Evolutionary conservation across 2,113 vertebrate genomes (phyloP).

Genomic region (Sceloporus undulatus): DNA sequence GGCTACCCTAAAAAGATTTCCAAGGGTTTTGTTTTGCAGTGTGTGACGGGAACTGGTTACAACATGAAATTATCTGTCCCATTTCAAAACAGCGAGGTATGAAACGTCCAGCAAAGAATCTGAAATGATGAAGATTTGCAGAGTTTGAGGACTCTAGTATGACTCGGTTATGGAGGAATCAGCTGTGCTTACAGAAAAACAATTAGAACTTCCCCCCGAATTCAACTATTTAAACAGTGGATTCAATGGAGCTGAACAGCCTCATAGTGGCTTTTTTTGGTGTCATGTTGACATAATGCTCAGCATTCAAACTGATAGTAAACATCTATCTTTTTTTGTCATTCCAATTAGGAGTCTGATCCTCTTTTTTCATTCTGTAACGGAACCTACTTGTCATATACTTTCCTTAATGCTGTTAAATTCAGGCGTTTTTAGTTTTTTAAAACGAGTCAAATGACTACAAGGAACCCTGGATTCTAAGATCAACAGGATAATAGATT

Average conservation of each 20-base stretch:
- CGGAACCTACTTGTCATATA: not conserved
- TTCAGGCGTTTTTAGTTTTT: not conserved
- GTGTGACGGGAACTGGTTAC: conserved; percentile 96
- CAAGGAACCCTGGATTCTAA: not conserved
- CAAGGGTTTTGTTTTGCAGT: conserved; percentile 65
- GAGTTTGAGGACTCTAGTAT: conserved; percentile 34
- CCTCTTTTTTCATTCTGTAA: not conserved
- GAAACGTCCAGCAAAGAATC: conserved; percentile 78
- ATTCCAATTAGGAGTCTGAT: not conserved
- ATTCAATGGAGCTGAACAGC: conserved; percentile 71
- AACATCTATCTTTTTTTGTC: not conserved
- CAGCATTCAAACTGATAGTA: not conserved
- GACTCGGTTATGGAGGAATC: conserved; percentile 60
- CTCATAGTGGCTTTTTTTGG: conserved; percentile 67
- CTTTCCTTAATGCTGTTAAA: not conserved
- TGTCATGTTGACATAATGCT: not conserved
- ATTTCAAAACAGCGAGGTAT: conserved; percentile 88
- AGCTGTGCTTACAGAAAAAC: not conserved
- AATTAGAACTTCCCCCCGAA: not conserved
- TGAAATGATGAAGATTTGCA: conserved; percentile 56
- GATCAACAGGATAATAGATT: not conserved
- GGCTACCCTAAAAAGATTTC: fast-evolving
- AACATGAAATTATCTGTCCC: conserved; percentile 86
- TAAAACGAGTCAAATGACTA: not conserved
- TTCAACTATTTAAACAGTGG: conserved; percentile 60